A percentile compares a stretch with the other conserved stretches of the same genome.
phyloP scores from a whole-genome alignment of 2,888 invertebrate species.

The Diplolepis rosae region DNA sequence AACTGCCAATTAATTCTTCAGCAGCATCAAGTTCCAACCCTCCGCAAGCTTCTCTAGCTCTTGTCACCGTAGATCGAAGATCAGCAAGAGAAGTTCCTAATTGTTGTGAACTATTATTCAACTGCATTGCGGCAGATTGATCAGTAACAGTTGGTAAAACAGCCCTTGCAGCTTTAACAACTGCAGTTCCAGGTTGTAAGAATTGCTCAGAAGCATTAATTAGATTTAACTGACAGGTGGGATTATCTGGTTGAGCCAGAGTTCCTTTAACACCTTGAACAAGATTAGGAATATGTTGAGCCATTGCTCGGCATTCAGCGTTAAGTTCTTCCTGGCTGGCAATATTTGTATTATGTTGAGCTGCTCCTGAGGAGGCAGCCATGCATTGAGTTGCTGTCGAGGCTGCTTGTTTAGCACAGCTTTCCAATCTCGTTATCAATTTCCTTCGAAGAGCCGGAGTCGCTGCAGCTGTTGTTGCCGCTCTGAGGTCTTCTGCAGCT shows the following conservation, averaged over 20 bases:
- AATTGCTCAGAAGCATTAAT: constrained; percentile 90
- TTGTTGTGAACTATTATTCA: constrained; percentile 83
- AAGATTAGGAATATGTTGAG: constrained; percentile 86
- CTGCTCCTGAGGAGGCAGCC: constrained; percentile 89
- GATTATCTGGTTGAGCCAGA: constrained; percentile 81
- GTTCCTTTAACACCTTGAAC: constrained; percentile 86
- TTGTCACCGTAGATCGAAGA: constrained; percentile 79
- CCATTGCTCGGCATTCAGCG: constrained; percentile 83
- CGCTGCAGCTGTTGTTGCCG: constrained; percentile 91
- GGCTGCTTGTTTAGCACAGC: constrained; percentile 88
- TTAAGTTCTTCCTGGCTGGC: constrained; percentile 83
- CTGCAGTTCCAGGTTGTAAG: constrained; percentile 81
- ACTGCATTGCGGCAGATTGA: constrained; percentile 83
- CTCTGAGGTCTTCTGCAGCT: constrained; percentile 95
- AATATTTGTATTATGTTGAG: constrained; percentile 82
- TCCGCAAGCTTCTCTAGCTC: constrained; percentile 86
- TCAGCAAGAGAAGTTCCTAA: constrained; percentile 81
- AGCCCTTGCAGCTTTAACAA: constrained; percentile 85
- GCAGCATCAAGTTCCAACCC: constrained; percentile 91
- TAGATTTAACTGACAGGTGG: constrained; percentile 85
- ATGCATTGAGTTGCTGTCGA: constrained; percentile 94
- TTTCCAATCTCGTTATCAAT: constrained; percentile 75
- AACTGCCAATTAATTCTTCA: constrained; percentile 84
- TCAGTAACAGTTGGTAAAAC: constrained; percentile 89
- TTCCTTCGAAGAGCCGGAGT: constrained; percentile 84